Evolutionary conservation across 2,113 vertebrate species (phyloP).

Genomic region (Melanerpes aurifrons): DNA sequence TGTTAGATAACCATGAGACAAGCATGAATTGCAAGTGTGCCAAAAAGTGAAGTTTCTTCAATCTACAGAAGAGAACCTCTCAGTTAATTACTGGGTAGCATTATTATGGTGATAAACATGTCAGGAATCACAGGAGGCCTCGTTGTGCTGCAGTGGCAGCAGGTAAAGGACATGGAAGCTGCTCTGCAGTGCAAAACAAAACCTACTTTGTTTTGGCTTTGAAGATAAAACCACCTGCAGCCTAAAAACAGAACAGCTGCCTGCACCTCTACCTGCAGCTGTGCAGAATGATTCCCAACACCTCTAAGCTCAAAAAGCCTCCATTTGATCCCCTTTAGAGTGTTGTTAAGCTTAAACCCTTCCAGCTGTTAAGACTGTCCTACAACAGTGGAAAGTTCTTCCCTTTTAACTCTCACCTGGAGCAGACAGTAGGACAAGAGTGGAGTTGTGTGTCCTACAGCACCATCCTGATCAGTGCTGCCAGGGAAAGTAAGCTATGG

Average conservation of each 20-base stretch:
- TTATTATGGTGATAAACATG: not conserved
- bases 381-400: not conserved
- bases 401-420: not conserved
- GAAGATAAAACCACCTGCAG: not conserved
- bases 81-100: not conserved
- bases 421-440: not conserved
- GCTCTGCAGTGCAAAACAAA: not conserved
- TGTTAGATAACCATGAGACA: not conserved
- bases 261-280: not conserved
- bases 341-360: not conserved
- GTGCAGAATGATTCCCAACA: not conserved
- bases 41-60: not conserved
- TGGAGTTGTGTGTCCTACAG: not conserved
- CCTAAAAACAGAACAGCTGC: not conserved
- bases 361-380: not conserved
- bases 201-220: not conserved
- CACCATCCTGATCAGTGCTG: not conserved
- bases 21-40: rapidly evolving
- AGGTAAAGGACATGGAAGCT: not conserved
- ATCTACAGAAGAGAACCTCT: not conserved
- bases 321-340: not conserved
- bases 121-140: not conserved
- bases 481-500: not conserved
- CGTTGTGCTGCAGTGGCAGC: not conserved
- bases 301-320: not conserved